Evolutionary conservation across 1,140 invertebrate genomes (phyloP), one percentile per base, ranked within the genome.

Genomic region (Pteromalus puparum): DNA sequence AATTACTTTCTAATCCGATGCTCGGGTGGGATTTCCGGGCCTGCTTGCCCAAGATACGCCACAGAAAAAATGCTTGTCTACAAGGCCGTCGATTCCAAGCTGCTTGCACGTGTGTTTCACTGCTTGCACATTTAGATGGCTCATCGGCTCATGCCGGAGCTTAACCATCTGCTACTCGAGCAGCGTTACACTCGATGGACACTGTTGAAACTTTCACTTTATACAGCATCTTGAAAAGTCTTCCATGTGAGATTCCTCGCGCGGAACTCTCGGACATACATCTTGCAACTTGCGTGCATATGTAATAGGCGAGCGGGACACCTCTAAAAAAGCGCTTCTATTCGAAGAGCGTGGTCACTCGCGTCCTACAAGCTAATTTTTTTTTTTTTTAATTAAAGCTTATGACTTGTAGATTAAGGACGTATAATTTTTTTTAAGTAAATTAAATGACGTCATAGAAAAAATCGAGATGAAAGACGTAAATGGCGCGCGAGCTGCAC

Each of bases 191-290:
- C 6, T 68, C n/a, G 9, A 68, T n/a, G 38, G 83, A 24, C 70
- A 48, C 0, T 70, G 48, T n/a, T 34, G 83, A 30, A 48, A 48
- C 1, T 70, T 72, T 84, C 75, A 84, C 68, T 34, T 24, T 34
- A n/a, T 80, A 72, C 10, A 34, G 34, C 83, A 84, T 84, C 38
- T 68, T 75, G n/a, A 84, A 79, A 7, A 84, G 83, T 6, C 38
- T 65, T 42, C 80, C 80, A 28, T 82, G 53, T n/a, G 70, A 67
- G 46, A 48, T 42, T 34, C 85, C 81, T 77, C 3, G 2, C 38
- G 70, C 26, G 21, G 34, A 70, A 4, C 1, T 76, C 61, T n/a
- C 74, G 48, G 4, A 83, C 77, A 53, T 80, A 80, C 76, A 70
- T 13, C 68, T 42, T n/a, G n/a, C n/a, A n/a, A n/a, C n/a, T n/a